A percentile compares a stretch with the other conserved stretches of the same genome.
Conservation (phyloP, 2,888 invertebrate genomes). For the Dicranocentrus wangi region DNA sequence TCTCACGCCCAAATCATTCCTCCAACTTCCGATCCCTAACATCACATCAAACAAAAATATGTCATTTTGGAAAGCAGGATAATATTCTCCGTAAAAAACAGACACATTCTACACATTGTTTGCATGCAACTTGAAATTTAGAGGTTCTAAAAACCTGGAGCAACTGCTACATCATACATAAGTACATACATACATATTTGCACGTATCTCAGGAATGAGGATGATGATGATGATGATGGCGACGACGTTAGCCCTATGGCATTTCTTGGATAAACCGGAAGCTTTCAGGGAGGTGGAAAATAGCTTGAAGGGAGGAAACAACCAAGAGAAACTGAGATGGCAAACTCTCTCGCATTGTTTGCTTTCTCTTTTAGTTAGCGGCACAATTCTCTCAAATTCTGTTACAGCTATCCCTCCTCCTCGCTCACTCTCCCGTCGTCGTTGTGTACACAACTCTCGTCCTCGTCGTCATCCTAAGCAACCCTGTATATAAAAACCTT, state of each 20-base stretch:
- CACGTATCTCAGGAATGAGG: no score
- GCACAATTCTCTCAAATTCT: conserved; percentile 39
- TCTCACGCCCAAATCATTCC: conserved; percentile 73
- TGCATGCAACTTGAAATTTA: no score
- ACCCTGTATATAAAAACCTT: background rate
- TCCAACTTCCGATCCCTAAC: conserved; percentile 61
- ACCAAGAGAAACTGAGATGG: conserved; percentile 53
- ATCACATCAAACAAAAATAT: conserved; percentile 41
- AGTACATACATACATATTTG: no score
- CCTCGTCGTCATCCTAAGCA: background rate
- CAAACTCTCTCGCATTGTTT: conserved; percentile 56
- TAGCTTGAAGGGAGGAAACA: conserved; percentile 44
- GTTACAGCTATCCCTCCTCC: conserved; percentile 31
- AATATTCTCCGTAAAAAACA: background rate
- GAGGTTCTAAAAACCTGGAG: no score
- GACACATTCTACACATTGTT: background rate
- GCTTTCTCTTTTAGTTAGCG: conserved; percentile 53
- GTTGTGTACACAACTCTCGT: background rate
- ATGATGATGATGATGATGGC: no score
- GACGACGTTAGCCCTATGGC: no score
- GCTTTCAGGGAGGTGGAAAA: no score
- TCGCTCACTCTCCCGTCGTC: background rate
- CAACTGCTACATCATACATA: no score
- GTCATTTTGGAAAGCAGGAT: conserved; percentile 42
- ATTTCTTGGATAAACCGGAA: no score